A percentile compares a stretch with the other conserved stretches of the same genome.
Evolutionary conservation across 2,888 invertebrate species (phyloP).

Genomic region (Rotaria macrura): DNA sequence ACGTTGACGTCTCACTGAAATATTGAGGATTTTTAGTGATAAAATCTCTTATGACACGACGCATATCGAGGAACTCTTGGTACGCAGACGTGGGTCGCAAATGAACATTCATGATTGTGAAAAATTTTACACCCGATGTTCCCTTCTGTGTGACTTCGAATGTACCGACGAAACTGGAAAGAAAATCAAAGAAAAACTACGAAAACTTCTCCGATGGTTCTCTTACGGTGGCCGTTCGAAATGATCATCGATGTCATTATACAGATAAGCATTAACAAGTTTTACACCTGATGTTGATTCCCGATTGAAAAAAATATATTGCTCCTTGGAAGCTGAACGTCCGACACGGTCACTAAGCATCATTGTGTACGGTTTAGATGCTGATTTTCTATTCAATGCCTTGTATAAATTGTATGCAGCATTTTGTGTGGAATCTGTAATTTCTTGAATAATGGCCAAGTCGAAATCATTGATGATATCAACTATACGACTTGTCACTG

Average conservation of each 20-base stretch:
- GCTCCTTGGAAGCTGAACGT: neutral
- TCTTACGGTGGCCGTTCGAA: conserved; percentile 8
- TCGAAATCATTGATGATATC: neutral
- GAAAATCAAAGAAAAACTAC: neutral
- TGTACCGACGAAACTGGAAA: neutral
- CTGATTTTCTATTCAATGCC: neutral
- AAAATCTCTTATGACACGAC: neutral
- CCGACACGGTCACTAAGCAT: neutral
- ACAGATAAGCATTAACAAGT: neutral
- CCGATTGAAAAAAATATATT: conserved; percentile 1
- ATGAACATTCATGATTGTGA: conserved; percentile 7
- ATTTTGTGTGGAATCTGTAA: neutral
- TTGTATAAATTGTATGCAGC: neutral
- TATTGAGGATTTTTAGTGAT: neutral
- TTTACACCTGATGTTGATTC: conserved; percentile 10
- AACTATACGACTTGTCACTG: neutral
- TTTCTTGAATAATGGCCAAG: neutral
- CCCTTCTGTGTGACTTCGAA: neutral
- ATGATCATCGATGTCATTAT: neutral
- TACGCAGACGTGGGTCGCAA: neutral
- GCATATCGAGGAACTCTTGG: neutral
- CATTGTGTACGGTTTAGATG: neutral
- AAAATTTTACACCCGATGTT: neutral
- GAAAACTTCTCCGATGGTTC: neutral
- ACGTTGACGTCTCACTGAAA: neutral